Conservation (phyloP, 2,888 invertebrate species). For the Selenia dentaria region DNA sequence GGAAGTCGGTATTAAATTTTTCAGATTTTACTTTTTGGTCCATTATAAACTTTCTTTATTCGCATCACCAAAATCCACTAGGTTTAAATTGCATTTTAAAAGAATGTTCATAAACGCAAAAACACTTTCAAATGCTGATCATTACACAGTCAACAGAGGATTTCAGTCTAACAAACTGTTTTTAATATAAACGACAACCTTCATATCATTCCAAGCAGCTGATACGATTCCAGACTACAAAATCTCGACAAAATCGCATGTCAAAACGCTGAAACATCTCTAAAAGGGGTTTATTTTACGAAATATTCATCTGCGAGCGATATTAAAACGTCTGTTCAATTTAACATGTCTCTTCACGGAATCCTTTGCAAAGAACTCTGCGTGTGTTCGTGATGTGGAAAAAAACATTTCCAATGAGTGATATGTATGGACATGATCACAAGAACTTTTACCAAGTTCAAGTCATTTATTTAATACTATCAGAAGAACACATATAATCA, state of each 20-base stretch:
- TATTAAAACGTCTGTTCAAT: constrained; percentile 22
- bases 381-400: constrained; percentile 15
- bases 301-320: constrained; percentile 4
- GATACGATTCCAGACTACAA: constrained; percentile 4
- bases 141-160: too few relatives aligned
- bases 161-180: too few relatives aligned
- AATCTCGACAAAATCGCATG: background rate
- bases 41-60: too few relatives aligned
- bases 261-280: constrained; percentile 5
- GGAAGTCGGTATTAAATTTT: too few relatives aligned
- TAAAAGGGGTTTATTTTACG: constrained; percentile 6
- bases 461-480: too few relatives aligned
- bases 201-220: constrained; percentile 2
- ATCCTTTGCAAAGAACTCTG: constrained; percentile 3
- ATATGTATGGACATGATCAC: background rate
- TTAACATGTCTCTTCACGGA: constrained; percentile 19
- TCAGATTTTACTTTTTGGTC: too few relatives aligned
- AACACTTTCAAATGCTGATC: too few relatives aligned
- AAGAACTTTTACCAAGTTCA: background rate
- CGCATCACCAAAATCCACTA: too few relatives aligned
- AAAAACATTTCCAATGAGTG: constrained; percentile 7
- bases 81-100: too few relatives aligned
- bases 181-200: too few relatives aligned
- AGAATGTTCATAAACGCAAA: too few relatives aligned
- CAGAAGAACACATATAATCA: too few relatives aligned